Conservation (phyloP, 2,797 vertebrate genomes). For the Petrocephalus schoutedeni region DNA sequence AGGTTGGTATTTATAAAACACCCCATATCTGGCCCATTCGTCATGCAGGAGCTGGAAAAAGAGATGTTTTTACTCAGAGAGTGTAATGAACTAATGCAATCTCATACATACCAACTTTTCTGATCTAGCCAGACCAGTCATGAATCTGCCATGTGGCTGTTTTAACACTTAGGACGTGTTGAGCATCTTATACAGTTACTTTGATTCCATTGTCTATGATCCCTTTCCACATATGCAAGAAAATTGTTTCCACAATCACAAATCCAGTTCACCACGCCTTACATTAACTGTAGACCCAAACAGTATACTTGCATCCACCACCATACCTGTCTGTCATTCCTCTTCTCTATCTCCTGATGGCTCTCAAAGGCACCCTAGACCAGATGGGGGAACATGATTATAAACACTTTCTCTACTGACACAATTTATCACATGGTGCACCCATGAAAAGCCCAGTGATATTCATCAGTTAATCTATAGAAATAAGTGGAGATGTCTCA, state of each 20-base stretch:
- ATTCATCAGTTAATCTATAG: not conserved
- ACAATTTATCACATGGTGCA: not conserved
- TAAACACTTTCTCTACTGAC: not conserved
- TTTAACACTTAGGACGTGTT: not conserved
- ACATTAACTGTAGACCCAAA: not conserved
- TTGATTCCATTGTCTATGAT: not conserved
- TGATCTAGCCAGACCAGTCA: not conserved
- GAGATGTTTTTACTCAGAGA: slow-evolving; percentile 6
- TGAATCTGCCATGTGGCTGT: not conserved
- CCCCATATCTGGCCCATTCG: slow-evolving; percentile 96
- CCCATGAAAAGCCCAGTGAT: not conserved
- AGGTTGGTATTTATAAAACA: slow-evolving; percentile 94
- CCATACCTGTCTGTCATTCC: slow-evolving; percentile 88
- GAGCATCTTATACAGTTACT: not conserved
- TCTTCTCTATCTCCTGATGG: slow-evolving; percentile 64
- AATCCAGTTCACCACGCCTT: not conserved
- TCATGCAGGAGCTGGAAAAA: slow-evolving; percentile 76
- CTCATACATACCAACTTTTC: not conserved
- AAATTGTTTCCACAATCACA: not conserved
- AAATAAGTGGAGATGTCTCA: not conserved
- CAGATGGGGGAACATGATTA: not conserved
- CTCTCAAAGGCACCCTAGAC: slow-evolving; percentile 82
- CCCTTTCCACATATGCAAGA: not conserved
- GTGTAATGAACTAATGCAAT: not conserved
- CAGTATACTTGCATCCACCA: not conserved